These are phyloP conservation scores for Takifugu ocellatus DNA, from an alignment of 2,797 vertebrate genomes.

Conservation along the genomic window DNA sequence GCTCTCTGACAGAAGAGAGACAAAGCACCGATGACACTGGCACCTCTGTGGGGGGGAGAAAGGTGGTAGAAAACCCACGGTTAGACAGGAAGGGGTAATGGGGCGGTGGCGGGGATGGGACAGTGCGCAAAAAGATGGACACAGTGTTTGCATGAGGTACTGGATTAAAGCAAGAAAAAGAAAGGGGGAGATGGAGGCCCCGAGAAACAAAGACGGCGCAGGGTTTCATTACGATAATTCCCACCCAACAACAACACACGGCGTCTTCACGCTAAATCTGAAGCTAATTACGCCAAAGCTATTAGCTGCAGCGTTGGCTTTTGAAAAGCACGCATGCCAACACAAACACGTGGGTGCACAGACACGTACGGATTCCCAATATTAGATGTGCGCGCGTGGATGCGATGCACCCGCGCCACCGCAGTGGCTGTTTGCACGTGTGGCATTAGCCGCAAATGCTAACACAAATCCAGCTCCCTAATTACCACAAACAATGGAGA, in stretches of 20 bases:
- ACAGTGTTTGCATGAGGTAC: not conserved
- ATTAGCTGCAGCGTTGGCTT: conserved; percentile 40
- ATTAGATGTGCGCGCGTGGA: not conserved
- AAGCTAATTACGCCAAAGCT: conserved; percentile 63
- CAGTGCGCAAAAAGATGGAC: conserved; percentile 3
- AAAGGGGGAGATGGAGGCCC: conserved; percentile 16
- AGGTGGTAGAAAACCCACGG: conserved; percentile 7
- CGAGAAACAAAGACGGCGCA: conserved; percentile 43
- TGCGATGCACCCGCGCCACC: conserved; percentile 27
- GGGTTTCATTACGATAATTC: conserved; percentile 56
- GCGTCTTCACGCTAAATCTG: conserved; percentile 64
- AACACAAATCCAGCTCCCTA: conserved; percentile 28
- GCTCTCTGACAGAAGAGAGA: conserved; percentile 87
- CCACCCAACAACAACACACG: conserved; percentile 55
- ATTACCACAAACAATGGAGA: conserved; percentile 56
- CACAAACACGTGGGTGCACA: not conserved
- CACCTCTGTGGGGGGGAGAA: conserved; percentile 72
- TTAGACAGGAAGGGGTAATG: conserved; percentile 8
- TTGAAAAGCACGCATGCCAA: conserved; percentile 22
- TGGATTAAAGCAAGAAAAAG: conserved; percentile 23
- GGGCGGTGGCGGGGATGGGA: conserved; percentile 12
- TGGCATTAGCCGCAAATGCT: conserved; percentile 40
- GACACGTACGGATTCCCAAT: conserved; percentile 1
- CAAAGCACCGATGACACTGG: conserved; percentile 85
- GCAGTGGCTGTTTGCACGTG: conserved; percentile 26